Conservation (phyloP, 2,113 vertebrate genomes). For the Rhinopomastus cyanomelas region DNA sequence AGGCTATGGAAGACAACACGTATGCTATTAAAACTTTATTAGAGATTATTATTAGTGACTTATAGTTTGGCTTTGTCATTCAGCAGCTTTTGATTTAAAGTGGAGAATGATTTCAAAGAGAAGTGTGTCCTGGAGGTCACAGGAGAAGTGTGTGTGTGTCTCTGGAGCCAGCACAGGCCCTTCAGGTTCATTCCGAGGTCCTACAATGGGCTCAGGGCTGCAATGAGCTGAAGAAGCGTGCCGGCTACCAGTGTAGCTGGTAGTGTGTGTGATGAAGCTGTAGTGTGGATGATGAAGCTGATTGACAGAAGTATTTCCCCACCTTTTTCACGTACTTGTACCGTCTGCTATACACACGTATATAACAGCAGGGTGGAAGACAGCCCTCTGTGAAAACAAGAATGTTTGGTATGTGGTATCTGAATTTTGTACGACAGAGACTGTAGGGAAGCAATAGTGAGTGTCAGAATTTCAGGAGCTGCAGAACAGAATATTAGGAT, state of each 20-base stretch:
- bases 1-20: not conserved
- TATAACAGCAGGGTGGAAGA: not conserved
- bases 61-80: not conserved
- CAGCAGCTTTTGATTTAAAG: not conserved
- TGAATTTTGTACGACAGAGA: not conserved
- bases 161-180: not conserved
- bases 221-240: not conserved
- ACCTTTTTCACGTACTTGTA: not conserved
- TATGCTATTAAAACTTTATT: not conserved
- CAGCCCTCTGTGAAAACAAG: not conserved
- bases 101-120: not conserved
- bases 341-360: not conserved
- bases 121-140: not conserved
- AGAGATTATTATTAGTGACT: not conserved
- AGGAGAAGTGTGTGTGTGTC: no score
- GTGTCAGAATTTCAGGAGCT: not conserved
- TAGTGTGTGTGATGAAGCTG: no score
- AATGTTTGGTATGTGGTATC: not conserved
- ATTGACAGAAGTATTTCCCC: not conserved
- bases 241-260: no score
- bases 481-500: not conserved
- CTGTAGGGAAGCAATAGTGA: not conserved
- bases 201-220: fast-evolving
- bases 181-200: not conserved
- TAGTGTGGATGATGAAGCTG: not conserved